Conservation (phyloP, 2,113 vertebrate species). For the western clawed frog (Xenopus tropicalis) region UCB_Xtro_10.0 CM004446.2:54001001-54001500, state of each 20-base stretch:
- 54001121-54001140: constrained; percentile 77
- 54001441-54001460: neutral
- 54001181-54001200: constrained; percentile 93
- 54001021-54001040: constrained; percentile 51
- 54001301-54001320: constrained; percentile 97
- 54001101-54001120: constrained; percentile 77
- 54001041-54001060: constrained; percentile 59
- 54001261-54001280: constrained; percentile 78
- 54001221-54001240: constrained; percentile 87
- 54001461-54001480: constrained; percentile 23
- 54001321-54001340: constrained; percentile 85
- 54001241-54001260: constrained; percentile 80
- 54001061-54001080: constrained; percentile 48
- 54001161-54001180: constrained; percentile 79
- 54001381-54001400: constrained; percentile 90
- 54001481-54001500: constrained; percentile 49
- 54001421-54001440: constrained; percentile 49
- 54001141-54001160: constrained; percentile 77
- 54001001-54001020: constrained; percentile 54
- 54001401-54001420: constrained; percentile 79
- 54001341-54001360: constrained; percentile 98
- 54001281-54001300: constrained; percentile 87
- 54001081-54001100: constrained; percentile 71
- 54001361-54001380: constrained; percentile 96
- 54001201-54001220: constrained; percentile 82